phyloP scores from a whole-genome alignment of 92 coral and sea anemone genomes.

The Diadumene lineata region DNA sequence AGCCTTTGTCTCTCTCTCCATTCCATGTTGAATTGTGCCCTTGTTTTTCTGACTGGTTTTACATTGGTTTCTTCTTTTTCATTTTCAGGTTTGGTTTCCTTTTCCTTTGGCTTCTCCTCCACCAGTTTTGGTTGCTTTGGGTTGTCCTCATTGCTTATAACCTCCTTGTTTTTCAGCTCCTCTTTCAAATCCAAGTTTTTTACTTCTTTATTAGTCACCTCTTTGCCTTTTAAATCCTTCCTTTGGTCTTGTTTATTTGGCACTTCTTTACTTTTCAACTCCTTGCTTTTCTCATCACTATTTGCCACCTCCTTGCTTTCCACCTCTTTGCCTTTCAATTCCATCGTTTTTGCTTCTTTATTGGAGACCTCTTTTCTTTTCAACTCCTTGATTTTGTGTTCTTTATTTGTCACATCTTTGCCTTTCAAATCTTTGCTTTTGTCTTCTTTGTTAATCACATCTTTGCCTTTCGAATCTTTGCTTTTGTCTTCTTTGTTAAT shows the following conservation, averaged over 20 bases:
- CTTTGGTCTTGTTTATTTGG: neutral
- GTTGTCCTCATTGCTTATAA: neutral
- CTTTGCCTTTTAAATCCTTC: neutral
- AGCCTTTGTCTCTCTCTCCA: neutral
- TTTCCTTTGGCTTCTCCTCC: conserved; percentile 1
- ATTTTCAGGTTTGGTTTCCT: neutral
- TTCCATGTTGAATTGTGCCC: neutral
- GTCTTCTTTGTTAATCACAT: no score
- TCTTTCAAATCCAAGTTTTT: neutral
- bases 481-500: no score
- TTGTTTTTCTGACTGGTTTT: neutral
- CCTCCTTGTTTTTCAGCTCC: neutral
- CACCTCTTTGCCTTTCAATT: neutral
- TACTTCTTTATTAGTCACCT: neutral
- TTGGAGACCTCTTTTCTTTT: no score
- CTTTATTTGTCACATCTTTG: no score
- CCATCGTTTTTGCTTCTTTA: conserved; percentile 2
- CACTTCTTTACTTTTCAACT: neutral
- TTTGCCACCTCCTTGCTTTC: neutral
- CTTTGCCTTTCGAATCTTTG: no score
- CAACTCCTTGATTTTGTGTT: conserved; percentile 13
- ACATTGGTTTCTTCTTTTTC: neutral
- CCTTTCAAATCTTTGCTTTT: no score
- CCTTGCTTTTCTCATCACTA: conserved; percentile 6
- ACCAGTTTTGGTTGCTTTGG: neutral